Base-by-base conservation (phyloP, 2,797 vertebrate species). In the Helicolenus hilgendorfi region DNA sequence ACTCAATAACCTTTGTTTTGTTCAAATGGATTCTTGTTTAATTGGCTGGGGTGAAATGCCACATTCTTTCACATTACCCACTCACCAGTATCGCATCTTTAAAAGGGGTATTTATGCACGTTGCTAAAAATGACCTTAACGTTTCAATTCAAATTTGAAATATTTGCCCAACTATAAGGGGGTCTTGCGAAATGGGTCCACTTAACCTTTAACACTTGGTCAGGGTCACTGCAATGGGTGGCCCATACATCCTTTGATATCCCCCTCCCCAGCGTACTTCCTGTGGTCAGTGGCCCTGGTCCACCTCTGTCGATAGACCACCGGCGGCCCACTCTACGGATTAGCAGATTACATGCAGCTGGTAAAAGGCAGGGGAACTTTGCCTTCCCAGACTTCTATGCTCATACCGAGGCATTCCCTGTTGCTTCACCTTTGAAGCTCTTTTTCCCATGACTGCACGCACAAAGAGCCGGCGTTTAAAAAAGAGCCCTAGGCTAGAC, bases 281-380 rank as follows among this genome's bases (percentile, higher is more conserved):
- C 94, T 94, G 90, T 79, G 91, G 94, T 90, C 90, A 89, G 92
- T 78, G 84, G 92, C 83, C 84, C 89, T 91, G 91, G 82, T 93
- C 89, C 89, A 86, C 92, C 92, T 93, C 92, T 78, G 89, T 89
- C 84, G 73, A 83, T 90, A 87, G 94, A 94, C 94, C 96, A 93
- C 94, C 83, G 67, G 89, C 65, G 9, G 84, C 65, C 88, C 90
- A 67, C 93, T 87, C 89, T 55, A 29, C 36, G 79, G 96, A 96
- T 97, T 94, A 96, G 94, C 89, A 97, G 96, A 97, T 97, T 96
- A 97, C 96, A 97, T 85, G 91, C 91, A 93, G 90, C 90, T 91
- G 85, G 89, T 94, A 91, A 96, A 95, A 96, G 88, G 83, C 87
- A 73, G 76, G 72, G 79, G 75, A 85, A 88, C 92, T 84, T 91